A percentile compares a stretch with the other conserved stretches of the same genome.
Conservation (phyloP, 2,888 invertebrate species). For the Hemistola chrysoprasaria region DNA sequence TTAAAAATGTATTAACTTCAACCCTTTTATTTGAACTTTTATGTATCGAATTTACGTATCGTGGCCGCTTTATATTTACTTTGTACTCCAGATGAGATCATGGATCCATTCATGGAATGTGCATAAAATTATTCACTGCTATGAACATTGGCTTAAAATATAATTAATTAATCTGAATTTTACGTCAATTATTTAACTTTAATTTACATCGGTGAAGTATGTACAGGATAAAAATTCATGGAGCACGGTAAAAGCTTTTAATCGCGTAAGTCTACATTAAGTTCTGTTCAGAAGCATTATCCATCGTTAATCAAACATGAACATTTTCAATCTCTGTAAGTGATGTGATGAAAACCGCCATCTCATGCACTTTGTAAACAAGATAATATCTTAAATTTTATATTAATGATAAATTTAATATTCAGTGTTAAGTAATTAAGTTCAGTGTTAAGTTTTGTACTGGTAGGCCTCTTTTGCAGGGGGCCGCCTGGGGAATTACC, state of each 20-base stretch:
- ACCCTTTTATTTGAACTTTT: slow-evolving; percentile 16
- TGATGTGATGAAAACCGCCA: slow-evolving; percentile 3
- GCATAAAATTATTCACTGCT: slow-evolving; percentile 31
- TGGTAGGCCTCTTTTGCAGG: too few relatives aligned
- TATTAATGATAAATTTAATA: too few relatives aligned
- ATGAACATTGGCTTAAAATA: slow-evolving; percentile 34
- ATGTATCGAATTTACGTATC: background rate
- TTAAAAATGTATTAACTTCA: slow-evolving; percentile 58
- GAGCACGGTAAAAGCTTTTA: slow-evolving; percentile 14
- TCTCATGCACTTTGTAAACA: background rate
- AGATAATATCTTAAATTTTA: too few relatives aligned
- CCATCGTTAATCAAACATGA: slow-evolving; percentile 11
- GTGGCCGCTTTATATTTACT: slow-evolving; percentile 25
- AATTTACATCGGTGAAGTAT: slow-evolving; percentile 28
- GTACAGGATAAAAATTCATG: slow-evolving; percentile 14
- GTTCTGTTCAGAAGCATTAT: slow-evolving; percentile 4
- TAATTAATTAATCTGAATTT: slow-evolving; percentile 40
- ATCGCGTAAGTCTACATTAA: slow-evolving; percentile 6
- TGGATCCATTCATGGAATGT: slow-evolving; percentile 26
- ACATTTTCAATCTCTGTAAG: slow-evolving; percentile 13
- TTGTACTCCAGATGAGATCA: slow-evolving; percentile 25
- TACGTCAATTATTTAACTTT: slow-evolving; percentile 35
- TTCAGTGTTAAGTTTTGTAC: too few relatives aligned
- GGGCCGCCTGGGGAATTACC: too few relatives aligned
- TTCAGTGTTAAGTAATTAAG: too few relatives aligned